Evolutionary conservation across 1,140 invertebrate species (phyloP), one percentile per base, ranked within the genome.

Genomic region (Bursaphelenchus mucronatus): DNA sequence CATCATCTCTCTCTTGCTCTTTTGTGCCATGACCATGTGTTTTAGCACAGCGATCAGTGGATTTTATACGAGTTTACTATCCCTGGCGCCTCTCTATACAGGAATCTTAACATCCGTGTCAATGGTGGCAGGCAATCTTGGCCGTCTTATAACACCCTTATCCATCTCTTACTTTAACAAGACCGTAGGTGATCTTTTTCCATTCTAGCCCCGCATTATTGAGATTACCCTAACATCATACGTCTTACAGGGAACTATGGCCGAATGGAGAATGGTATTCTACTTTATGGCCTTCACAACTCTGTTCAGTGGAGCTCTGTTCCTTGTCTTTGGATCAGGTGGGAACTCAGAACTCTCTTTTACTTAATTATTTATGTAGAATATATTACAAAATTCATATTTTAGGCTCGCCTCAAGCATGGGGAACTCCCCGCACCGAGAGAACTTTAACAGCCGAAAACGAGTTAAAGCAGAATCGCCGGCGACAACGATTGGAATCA

Each of bases 51-150:
- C 73, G 8, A 67, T 64, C 45, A 67, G 64, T 63, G 72, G 72
- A 13, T 74, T 74, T 51, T 74, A 75, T 61, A 74, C 71, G 4
- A 71, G 67, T 9, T 46, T 74, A 10, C 63, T 74, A 17, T 74
- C 66, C 1, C 39, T 74, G 8, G 71, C 72, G 3, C 72, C 72
- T 9, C 45, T 49, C 15, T 67, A 75, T 44, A 74, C 72, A 9
- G 72, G 73, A 13, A 70, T 64, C 11, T 53, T 74, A 17, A 76
- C 71, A 19, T 66, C 71, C 13, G 53, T 74, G 13, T 70, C 66
- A 30, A 71, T 75, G 55, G 41, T 74, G 11, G 54, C 58, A 17
- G 72, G 67, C 8, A 64, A 69, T 47, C 17, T 66, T 40, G 70
- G 66, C 21, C 49, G 70, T 11, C 30, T 74, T 8, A 53, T 57